Conservation (phyloP, 2,888 invertebrate genomes). For the Leptarthrus brevirostris region DNA sequence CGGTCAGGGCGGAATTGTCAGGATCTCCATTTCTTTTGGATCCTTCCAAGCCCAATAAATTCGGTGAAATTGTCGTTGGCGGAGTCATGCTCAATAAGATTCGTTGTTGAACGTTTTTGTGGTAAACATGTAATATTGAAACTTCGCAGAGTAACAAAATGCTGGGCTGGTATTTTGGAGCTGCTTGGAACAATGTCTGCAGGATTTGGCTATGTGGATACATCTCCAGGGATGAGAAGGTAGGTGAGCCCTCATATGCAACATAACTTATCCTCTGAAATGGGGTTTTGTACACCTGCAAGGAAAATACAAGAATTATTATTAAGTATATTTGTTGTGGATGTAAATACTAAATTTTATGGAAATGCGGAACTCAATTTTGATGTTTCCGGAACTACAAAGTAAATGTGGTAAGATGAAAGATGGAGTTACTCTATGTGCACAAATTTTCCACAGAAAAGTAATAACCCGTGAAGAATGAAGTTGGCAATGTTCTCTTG, state of each 20-base stretch:
- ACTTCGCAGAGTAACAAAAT: conserved; percentile 65
- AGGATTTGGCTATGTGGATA: conserved; percentile 66
- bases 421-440: too few relatives aligned
- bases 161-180: conserved; percentile 65
- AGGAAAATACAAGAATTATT: conserved; percentile 34
- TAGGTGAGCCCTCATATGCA: conserved; percentile 64
- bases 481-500: too few relatives aligned
- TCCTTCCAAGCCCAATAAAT: conserved; percentile 66
- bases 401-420: not conserved
- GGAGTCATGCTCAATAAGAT: conserved; percentile 63
- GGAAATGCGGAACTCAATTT: conserved; percentile 21
- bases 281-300: conserved; percentile 65
- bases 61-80: conserved; percentile 66
- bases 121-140: conserved; percentile 66
- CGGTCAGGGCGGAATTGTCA: conserved; percentile 66
- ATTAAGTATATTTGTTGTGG: not conserved
- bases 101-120: conserved; percentile 66
- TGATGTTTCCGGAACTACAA: not conserved
- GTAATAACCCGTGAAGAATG: too few relatives aligned
- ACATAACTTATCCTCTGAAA: conserved; percentile 65
- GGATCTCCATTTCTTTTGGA: conserved; percentile 66
- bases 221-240: conserved; percentile 65
- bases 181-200: conserved; percentile 65
- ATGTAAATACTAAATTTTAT: not conserved
- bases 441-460: too few relatives aligned